Conservation (phyloP, 2,888 invertebrate species). For the Pinctada fucata region DNA sequence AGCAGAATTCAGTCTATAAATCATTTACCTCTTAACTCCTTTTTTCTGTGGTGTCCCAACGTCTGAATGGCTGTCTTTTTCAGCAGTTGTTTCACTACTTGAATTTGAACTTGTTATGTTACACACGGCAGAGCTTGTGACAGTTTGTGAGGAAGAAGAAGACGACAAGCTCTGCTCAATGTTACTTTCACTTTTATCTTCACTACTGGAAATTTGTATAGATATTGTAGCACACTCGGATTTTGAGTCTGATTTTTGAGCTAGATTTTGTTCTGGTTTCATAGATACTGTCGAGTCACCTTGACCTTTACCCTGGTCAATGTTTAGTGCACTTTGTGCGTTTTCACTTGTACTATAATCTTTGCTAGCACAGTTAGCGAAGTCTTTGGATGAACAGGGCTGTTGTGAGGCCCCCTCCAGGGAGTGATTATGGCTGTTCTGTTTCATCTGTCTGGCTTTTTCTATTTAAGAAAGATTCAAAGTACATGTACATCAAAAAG, state of each 20-base stretch:
- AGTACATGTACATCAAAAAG: neutral
- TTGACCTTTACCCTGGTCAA: neutral
- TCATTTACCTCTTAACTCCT: constrained; percentile 52
- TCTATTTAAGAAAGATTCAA: constrained; percentile 18
- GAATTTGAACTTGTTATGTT: neutral
- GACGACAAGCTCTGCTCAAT: neutral
- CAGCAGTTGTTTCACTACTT: neutral
- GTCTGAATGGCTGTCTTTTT: neutral
- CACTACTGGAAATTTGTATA: constrained; percentile 12
- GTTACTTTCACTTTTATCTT: constrained; percentile 6
- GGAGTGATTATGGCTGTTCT: constrained; percentile 22
- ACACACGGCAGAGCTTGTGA: neutral
- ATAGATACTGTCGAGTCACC: neutral
- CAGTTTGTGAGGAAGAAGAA: neutral
- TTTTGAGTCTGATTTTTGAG: constrained; percentile 4
- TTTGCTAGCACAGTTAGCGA: neutral
- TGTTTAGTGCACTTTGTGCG: neutral
- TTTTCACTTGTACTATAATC: neutral
- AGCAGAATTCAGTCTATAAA: too few relatives aligned
- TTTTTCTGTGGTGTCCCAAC: constrained; percentile 45
- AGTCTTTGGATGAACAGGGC: constrained; percentile 31
- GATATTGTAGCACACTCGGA: constrained; percentile 8
- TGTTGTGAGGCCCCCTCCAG: constrained; percentile 20
- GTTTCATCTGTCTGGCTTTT: constrained; percentile 31
- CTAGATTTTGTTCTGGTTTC: neutral